A percentile compares a stretch with the other conserved stretches of the same genome.
phyloP scores from a whole-genome alignment of 2,797 vertebrate genomes.

The Harpagifer antarcticus region DNA sequence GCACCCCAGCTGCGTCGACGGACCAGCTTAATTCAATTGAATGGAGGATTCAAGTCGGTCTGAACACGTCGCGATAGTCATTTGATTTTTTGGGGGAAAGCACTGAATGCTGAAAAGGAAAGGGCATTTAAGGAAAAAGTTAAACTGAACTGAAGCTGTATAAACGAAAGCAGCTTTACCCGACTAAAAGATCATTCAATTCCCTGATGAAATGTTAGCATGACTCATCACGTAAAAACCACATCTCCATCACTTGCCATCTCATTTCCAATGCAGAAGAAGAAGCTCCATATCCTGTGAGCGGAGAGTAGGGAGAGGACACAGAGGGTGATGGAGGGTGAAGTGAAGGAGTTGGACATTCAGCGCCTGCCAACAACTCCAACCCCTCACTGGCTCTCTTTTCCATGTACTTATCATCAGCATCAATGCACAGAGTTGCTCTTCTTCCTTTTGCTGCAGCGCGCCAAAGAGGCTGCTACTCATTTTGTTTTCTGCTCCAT shows the following conservation, averaged over 20 bases:
- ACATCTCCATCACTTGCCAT: constrained; percentile 32
- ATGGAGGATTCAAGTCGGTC: not conserved
- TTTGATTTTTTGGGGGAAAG: not conserved
- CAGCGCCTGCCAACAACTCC: constrained; percentile 76
- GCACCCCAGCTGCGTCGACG: not conserved
- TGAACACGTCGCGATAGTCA: not conserved
- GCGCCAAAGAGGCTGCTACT: constrained; percentile 56
- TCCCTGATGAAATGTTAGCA: not conserved
- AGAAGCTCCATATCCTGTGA: constrained; percentile 62
- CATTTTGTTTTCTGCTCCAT: constrained; percentile 20
- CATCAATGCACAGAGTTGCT: constrained; percentile 76
- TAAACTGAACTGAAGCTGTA: not conserved
- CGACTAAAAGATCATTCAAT: not conserved
- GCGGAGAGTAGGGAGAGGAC: constrained; percentile 36
- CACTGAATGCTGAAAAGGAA: not conserved
- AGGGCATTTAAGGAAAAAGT: not conserved
- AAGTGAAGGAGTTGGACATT: constrained; percentile 72
- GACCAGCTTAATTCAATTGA: not conserved
- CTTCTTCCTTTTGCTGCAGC: constrained; percentile 64
- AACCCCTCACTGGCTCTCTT: constrained; percentile 42
- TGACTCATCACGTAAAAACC: not conserved
- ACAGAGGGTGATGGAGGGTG: constrained; percentile 40
- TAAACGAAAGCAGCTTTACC: not conserved
- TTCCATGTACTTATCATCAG: constrained; percentile 64
- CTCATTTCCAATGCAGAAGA: constrained; percentile 52